Percentiles rank a stretch among this genome's conserved stretches.
Evolutionary conservation across 2,797 vertebrate species (phyloP).

Genomic region (Sebastes miniatus): DNA sequence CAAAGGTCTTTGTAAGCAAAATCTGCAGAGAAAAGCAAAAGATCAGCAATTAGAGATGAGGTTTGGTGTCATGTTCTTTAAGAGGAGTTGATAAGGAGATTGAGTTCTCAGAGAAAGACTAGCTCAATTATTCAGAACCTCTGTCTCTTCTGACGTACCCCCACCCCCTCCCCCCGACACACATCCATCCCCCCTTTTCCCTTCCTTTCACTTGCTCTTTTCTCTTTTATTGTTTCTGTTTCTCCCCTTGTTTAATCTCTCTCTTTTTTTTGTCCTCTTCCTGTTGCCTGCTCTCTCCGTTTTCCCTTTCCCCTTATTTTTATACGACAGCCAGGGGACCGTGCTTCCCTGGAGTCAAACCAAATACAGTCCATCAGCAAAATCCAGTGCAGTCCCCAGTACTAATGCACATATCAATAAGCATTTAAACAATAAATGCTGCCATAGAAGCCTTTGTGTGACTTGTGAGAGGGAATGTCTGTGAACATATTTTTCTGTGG

Average conservation of each 20-base stretch:
- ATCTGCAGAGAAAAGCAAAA: conserved; percentile 56
- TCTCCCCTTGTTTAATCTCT: neutral
- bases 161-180: neutral
- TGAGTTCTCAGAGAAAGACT: conserved; percentile 42
- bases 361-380: neutral
- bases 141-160: neutral
- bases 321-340: neutral
- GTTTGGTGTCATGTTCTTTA: conserved; percentile 48
- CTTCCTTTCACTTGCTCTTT: neutral
- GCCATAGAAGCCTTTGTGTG: neutral
- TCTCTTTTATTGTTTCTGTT: neutral
- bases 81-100: conserved; percentile 36
- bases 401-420: neutral
- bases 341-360: neutral
- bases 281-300: neutral
- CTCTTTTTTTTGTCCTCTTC: neutral
- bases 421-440: neutral
- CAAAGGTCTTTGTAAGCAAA: conserved; percentile 49
- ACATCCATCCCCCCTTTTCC: neutral
- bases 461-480: neutral
- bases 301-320: neutral
- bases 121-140: conserved; percentile 58
- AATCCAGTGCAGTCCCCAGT: neutral
- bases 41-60: conserved; percentile 54
- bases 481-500: neutral